Evolutionary conservation across 64 coral and sea anemone species (phyloP).

Genomic region (Stylophora pistillata): DNA sequence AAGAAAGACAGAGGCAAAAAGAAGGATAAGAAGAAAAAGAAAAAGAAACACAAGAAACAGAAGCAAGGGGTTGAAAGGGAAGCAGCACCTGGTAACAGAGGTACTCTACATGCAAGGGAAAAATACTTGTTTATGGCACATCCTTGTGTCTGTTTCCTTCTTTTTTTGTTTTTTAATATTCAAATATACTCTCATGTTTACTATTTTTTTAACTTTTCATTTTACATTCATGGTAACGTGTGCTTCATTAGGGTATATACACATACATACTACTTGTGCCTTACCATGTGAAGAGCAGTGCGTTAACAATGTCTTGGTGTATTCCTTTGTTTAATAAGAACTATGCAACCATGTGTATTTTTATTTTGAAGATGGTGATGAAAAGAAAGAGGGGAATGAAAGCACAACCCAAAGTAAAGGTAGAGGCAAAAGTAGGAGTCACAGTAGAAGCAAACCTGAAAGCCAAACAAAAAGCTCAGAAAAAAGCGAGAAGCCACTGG

Average conservation of each 20-base stretch:
- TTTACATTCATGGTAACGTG: too few species aligned
- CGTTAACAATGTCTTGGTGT: too few species aligned
- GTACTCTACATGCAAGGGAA: neutral
- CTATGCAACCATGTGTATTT: neutral
- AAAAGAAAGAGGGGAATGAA: conserved; percentile 9
- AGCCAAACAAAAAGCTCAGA: conserved; percentile 11
- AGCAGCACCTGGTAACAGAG: neutral
- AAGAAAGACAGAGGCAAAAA: conserved; percentile 25
- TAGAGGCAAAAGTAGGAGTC: neutral
- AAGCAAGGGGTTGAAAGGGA: neutral
- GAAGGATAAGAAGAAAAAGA: conserved; percentile 46
- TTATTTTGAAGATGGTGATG: neutral
- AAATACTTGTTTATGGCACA: too few species aligned
- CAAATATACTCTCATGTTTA: too few species aligned
- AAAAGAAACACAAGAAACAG: conserved; percentile 23
- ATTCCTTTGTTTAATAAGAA: too few species aligned
- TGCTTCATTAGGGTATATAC: too few species aligned
- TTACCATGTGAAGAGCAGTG: too few species aligned
- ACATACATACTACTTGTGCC: too few species aligned
- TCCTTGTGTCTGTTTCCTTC: too few species aligned
- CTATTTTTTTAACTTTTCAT: too few species aligned
- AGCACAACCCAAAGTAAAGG: neutral
- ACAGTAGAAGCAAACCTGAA: neutral
- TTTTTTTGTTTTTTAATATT: too few species aligned
- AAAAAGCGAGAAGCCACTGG: neutral